Evolutionary conservation across 1,140 invertebrate species (phyloP).

Genomic region (Bombus pyrosoma): DNA sequence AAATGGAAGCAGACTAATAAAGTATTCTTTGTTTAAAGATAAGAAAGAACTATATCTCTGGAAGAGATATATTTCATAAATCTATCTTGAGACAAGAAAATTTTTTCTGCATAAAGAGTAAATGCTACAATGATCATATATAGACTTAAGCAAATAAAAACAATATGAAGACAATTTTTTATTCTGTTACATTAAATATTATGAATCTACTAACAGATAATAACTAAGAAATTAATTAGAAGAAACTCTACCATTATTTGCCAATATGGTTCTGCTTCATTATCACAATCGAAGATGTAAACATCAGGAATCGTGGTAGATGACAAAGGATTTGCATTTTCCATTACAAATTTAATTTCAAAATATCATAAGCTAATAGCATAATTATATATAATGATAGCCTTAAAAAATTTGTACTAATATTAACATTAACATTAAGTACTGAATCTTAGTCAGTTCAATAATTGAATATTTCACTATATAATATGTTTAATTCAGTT

Average conservation of each 20-base stretch:
- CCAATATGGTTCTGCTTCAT: constrained; percentile 78
- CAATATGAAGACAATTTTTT: neutral
- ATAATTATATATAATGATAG: neutral
- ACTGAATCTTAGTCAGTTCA: neutral
- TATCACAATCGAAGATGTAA: constrained; percentile 81
- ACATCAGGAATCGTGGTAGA: constrained; percentile 76
- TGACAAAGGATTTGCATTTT: constrained; percentile 48
- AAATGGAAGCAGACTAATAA: neutral
- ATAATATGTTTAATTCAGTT: constrained; percentile 2
- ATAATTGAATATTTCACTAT: neutral
- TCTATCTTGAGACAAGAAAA: neutral
- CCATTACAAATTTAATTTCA: constrained; percentile 45
- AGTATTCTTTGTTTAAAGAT: constrained; percentile 23
- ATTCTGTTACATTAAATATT: neutral
- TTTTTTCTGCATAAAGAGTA: neutral
- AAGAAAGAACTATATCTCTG: constrained; percentile 8
- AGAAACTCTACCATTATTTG: constrained; percentile 72
- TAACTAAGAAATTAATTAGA: constrained; percentile 19
- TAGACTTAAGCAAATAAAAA: neutral
- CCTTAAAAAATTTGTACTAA: neutral
- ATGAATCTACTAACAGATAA: constrained; percentile 6
- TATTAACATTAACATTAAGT: neutral
- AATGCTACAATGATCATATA: neutral
- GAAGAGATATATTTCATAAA: neutral
- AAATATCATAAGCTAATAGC: neutral